These are phyloP conservation scores for Spodoptera littoralis DNA, from an alignment of 2,888 invertebrate species.

Conservation along the genomic window DNA sequence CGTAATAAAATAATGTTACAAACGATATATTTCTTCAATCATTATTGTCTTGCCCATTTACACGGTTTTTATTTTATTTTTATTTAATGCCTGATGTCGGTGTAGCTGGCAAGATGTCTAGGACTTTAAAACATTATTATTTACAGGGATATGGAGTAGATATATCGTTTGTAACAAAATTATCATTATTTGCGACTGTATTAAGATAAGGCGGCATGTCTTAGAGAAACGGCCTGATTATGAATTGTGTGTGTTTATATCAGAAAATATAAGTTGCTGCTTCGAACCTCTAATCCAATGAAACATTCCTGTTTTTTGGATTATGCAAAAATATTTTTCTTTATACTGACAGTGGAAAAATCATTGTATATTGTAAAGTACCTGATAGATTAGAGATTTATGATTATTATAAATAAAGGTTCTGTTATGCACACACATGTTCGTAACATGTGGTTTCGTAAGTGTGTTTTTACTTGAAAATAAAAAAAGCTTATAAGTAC, in stretches of 20 bases:
- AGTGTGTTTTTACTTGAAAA: conserved; percentile 76
- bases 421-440: conserved; percentile 80
- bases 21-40: conserved; percentile 28
- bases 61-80: conserved; percentile 28
- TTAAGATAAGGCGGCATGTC: conserved; percentile 50
- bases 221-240: conserved; percentile 64
- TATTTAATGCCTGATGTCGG: conserved; percentile 12
- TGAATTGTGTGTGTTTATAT: conserved; percentile 78
- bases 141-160: conserved; percentile 53
- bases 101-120: conserved; percentile 17
- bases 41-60: conserved; percentile 48
- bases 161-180: conserved; percentile 55
- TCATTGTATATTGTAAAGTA: conserved; percentile 77
- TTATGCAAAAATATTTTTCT: conserved; percentile 55
- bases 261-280: conserved; percentile 64
- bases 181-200: conserved; percentile 54
- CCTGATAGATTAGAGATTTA: conserved; percentile 78
- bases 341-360: conserved; percentile 56
- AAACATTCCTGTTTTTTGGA: conserved; percentile 68
- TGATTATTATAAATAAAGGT: conserved; percentile 62
- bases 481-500: conserved; percentile 77
- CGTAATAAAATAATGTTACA: conserved; percentile 35
- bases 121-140: conserved; percentile 39
- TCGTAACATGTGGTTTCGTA: conserved; percentile 71
- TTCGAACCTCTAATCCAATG: conserved; percentile 59